Percentiles rank a stretch among this genome's conserved stretches.
phyloP scores from a whole-genome alignment of 1,140 invertebrate genomes.

The Epicauta chinensis region DNA sequence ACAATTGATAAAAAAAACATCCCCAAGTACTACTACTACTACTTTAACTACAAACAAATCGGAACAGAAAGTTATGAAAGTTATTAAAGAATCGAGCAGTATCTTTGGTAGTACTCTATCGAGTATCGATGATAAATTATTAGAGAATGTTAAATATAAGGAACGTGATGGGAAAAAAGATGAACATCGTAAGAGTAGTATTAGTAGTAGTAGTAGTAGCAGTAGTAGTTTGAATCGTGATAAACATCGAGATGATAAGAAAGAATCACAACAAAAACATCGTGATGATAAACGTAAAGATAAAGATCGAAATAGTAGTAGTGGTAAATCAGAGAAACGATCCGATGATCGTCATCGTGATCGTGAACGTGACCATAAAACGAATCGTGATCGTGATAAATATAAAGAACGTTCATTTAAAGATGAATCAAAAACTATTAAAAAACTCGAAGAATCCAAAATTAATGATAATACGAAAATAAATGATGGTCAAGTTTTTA shows the following conservation, averaged over 20 bases:
- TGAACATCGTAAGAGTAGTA: conserved; percentile 14
- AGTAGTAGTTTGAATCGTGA: conserved; percentile 11
- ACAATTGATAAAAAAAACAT: background rate
- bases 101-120: conserved; percentile 29
- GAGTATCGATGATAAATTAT: conserved; percentile 31
- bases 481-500: conserved; percentile 11
- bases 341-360: conserved; percentile 43
- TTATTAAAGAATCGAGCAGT: conserved; percentile 26
- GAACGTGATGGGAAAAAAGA: conserved; percentile 14
- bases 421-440: conserved; percentile 25
- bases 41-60: conserved; percentile 11
- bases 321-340: conserved; percentile 37
- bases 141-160: conserved; percentile 18
- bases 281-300: conserved; percentile 28
- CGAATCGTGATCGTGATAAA: too few relatives aligned
- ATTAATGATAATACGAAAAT: background rate
- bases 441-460: conserved; percentile 1
- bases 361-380: too few relatives aligned
- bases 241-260: conserved; percentile 13
- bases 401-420: too few relatives aligned
- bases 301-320: conserved; percentile 29
- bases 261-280: conserved; percentile 5
- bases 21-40: conserved; percentile 16
- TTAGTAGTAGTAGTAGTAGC: background rate
- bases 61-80: conserved; percentile 13